Percentiles rank a stretch among this genome's conserved stretches.
These are phyloP conservation scores for Rhamnusium bicolor DNA, from an alignment of 2,888 invertebrate genomes.

Conservation along the genomic window DNA sequence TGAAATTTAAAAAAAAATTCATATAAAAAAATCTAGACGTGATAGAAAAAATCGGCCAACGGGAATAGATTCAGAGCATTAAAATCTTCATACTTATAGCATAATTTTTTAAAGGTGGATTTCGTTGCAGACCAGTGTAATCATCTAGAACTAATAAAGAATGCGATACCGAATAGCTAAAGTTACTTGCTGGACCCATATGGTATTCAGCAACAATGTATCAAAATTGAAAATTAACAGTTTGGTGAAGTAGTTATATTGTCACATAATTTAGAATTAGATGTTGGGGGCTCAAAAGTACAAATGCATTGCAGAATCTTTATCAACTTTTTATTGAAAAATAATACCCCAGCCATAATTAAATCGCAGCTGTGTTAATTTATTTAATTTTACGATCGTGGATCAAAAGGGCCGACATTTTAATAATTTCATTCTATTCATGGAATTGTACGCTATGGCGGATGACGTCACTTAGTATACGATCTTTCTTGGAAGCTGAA, in stretches of 20 bases:
- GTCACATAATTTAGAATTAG: constrained; percentile 55
- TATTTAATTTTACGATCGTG: constrained; percentile 62
- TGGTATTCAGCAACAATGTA: constrained; percentile 43
- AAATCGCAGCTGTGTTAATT: constrained; percentile 61
- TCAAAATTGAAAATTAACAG: constrained; percentile 42
- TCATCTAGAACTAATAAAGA: too few relatives aligned
- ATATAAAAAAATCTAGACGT: too few relatives aligned
- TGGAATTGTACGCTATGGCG: constrained; percentile 53
- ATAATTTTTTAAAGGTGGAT: too few relatives aligned
- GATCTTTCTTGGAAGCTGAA: constrained; percentile 47
- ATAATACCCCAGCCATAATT: constrained; percentile 55
- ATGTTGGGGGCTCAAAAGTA: constrained; percentile 33
- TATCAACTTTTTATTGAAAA: constrained; percentile 56
- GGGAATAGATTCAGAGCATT: too few relatives aligned
- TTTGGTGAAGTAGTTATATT: constrained; percentile 47
- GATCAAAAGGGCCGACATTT: constrained; percentile 63
- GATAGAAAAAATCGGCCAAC: too few relatives aligned
- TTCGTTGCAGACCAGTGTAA: too few relatives aligned
- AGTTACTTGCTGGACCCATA: neutral
- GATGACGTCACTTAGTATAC: constrained; percentile 49
- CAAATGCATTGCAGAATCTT: constrained; percentile 40
- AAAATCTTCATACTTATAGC: too few relatives aligned
- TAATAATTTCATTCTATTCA: constrained; percentile 62
- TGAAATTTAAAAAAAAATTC: too few relatives aligned
- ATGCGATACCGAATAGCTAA: too few relatives aligned